These are phyloP conservation scores for Anabacerthia variegaticeps DNA, from an alignment of 2,797 vertebrate species.

Conservation along the genomic window DNA sequence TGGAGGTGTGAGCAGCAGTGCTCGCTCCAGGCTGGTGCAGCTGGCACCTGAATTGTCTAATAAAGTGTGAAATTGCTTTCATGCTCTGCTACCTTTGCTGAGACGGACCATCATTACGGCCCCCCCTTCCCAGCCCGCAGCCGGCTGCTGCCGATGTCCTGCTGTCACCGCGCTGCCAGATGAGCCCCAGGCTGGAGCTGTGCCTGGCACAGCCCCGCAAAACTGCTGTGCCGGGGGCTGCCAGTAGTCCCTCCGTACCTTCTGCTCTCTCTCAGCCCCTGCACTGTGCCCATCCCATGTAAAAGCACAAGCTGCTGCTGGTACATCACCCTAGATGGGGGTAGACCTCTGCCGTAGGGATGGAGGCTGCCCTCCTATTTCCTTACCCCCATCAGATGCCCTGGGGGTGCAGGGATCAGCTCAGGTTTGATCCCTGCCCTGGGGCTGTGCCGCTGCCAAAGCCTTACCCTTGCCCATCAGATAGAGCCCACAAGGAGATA, in stretches of 20 bases:
- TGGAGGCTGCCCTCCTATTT: neutral
- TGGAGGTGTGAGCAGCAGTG: neutral
- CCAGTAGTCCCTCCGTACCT: accelerated
- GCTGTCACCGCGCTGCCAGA: neutral
- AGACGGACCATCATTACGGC: constrained; percentile 15
- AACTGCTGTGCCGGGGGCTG: accelerated
- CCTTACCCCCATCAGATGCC: neutral
- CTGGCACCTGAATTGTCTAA: constrained; percentile 74
- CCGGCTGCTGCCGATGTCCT: neutral
- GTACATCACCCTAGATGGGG: neutral
- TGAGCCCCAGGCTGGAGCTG: neutral
- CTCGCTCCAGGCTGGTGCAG: constrained; percentile 26
- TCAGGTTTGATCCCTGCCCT: neutral
- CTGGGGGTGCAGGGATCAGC: neutral
- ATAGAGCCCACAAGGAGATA: neutral
- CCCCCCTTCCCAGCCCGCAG: neutral
- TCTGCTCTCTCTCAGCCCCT: neutral
- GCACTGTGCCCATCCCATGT: neutral
- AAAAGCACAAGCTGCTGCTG: neutral
- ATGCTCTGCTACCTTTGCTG: constrained; percentile 65
- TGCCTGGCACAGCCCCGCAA: accelerated
- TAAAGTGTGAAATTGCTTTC: constrained; percentile 81
- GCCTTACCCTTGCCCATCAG: neutral
- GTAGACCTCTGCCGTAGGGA: neutral
- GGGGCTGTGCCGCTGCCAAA: neutral